Percentiles rank a stretch among this genome's conserved stretches.
These are phyloP conservation scores for Isurus oxyrinchus DNA, from an alignment of 2,113 vertebrate genomes.

Conservation along the genomic window DNA sequence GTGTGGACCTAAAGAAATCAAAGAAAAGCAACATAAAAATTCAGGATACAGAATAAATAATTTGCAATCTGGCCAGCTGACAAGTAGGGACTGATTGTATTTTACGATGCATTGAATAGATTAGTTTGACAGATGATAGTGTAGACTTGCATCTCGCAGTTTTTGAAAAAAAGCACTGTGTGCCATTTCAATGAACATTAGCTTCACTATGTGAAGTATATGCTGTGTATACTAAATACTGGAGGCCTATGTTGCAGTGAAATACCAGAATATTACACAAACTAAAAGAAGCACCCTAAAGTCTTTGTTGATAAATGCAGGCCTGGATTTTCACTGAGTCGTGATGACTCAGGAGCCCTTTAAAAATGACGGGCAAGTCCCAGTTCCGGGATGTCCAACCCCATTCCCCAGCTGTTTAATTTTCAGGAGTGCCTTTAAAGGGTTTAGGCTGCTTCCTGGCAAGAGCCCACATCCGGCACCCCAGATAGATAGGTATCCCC, in stretches of 20 bases:
- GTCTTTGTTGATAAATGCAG: background rate
- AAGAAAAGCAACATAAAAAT: background rate
- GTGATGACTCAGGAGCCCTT: too few relatives aligned
- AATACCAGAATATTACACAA: background rate
- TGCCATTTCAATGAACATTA: background rate
- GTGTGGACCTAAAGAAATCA: background rate
- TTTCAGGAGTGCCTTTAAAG: too few relatives aligned
- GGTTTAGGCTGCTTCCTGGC: too few relatives aligned
- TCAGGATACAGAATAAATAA: background rate
- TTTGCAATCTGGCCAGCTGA: background rate
- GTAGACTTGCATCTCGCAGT: background rate
- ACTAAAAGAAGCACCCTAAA: background rate
- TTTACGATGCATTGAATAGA: slow-evolving; percentile 16
- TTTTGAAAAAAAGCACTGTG: background rate
- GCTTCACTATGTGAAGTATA: background rate
- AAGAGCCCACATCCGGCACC: too few relatives aligned
- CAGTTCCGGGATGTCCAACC: too few relatives aligned
- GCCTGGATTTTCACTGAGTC: too few relatives aligned
- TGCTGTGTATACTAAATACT: background rate
- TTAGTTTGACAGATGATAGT: slow-evolving; percentile 16
- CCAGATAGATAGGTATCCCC: too few relatives aligned
- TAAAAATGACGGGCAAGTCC: too few relatives aligned
- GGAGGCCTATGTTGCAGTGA: background rate
- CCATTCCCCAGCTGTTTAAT: too few relatives aligned
- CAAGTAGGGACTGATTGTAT: background rate